Conservation (phyloP, 2,888 invertebrate genomes). For the Drosophila parthenogenetica region DNA sequence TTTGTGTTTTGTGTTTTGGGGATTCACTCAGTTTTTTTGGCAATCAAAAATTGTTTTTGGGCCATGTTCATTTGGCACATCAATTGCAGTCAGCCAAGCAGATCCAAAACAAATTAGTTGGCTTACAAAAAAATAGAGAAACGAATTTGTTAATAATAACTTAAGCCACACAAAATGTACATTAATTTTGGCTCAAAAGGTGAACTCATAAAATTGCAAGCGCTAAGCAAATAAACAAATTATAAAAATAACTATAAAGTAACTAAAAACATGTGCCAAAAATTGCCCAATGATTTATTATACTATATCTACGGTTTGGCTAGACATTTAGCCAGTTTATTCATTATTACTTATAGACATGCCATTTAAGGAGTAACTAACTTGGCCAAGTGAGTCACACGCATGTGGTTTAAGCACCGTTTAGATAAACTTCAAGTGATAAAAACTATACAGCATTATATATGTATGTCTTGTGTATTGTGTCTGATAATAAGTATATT, state of each 20-base stretch:
- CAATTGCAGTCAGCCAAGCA: slow-evolving; percentile 42
- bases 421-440: slow-evolving; percentile 31
- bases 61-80: slow-evolving; percentile 37
- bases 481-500: slow-evolving; percentile 38
- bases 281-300: slow-evolving; percentile 6
- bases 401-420: slow-evolving; percentile 9
- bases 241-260: slow-evolving; percentile 45
- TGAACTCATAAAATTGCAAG: slow-evolving; percentile 35
- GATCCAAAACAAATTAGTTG: slow-evolving; percentile 55
- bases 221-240: slow-evolving; percentile 49
- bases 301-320: slow-evolving; percentile 8
- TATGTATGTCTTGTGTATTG: slow-evolving; percentile 3
- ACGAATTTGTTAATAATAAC: slow-evolving; percentile 40
- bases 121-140: slow-evolving; percentile 33
- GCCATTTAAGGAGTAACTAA: slow-evolving; percentile 29
- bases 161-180: slow-evolving; percentile 51
- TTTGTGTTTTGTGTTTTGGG: slow-evolving; percentile 20
- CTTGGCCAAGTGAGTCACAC: slow-evolving; percentile 37
- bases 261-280: slow-evolving; percentile 31
- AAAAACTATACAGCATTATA: slow-evolving; percentile 18
- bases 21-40: slow-evolving; percentile 45
- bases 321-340: slow-evolving; percentile 18
- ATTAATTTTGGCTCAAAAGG: slow-evolving; percentile 30
- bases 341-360: slow-evolving; percentile 13
- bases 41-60: slow-evolving; percentile 43